Conservation (phyloP, 2,888 invertebrate genomes). For the Chesias legatella region DNA sequence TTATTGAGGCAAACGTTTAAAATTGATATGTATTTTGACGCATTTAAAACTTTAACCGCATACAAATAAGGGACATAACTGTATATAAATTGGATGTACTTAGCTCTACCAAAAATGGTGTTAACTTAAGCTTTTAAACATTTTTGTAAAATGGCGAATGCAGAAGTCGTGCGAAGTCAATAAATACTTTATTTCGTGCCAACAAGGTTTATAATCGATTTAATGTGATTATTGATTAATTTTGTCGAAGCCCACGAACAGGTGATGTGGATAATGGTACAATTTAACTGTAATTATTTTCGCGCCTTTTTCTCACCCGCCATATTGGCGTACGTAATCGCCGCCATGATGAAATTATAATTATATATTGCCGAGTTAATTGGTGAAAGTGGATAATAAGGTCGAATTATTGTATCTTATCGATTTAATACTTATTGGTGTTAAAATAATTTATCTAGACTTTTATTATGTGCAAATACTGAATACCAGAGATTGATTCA, state of each 20-base stretch:
- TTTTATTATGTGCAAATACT: no score
- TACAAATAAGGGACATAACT: slow-evolving; percentile 22
- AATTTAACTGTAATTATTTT: slow-evolving; percentile 60
- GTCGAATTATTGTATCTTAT: no score
- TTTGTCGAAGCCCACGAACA: slow-evolving; percentile 30
- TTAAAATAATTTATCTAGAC: no score
- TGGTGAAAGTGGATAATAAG: slow-evolving; percentile 8
- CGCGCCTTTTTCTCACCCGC: slow-evolving; percentile 51
- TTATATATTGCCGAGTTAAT: slow-evolving; percentile 7
- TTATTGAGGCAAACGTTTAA: slow-evolving; percentile 35
- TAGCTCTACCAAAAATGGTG: slow-evolving; percentile 13
- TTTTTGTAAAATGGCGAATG: neutral
- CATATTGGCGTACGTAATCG: slow-evolving; percentile 52
- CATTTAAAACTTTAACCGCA: slow-evolving; percentile 16
- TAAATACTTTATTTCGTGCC: slow-evolving; percentile 8
- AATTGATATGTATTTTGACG: slow-evolving; percentile 15
- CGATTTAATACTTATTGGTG: no score
- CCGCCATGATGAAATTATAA: slow-evolving; percentile 22
- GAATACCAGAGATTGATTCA: no score
- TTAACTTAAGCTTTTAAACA: neutral
- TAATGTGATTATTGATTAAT: slow-evolving; percentile 16
- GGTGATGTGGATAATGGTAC: slow-evolving; percentile 59
- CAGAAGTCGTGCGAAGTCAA: no score
- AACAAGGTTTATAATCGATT: slow-evolving; percentile 15
- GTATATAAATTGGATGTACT: slow-evolving; percentile 10